Conservation (phyloP, 2,113 vertebrate species). For the Oncorhynchus masou region DNA sequence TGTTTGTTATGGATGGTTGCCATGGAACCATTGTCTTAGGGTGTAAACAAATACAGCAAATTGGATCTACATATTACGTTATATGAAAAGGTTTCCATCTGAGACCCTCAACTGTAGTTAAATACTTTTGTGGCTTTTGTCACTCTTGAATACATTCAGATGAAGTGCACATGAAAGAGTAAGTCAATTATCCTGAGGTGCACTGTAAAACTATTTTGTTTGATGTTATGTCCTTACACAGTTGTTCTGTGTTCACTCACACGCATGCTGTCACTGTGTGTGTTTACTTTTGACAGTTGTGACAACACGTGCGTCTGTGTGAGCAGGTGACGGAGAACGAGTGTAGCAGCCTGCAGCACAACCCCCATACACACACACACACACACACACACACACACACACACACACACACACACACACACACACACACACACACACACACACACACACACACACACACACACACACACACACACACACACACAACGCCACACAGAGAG, state of each 20-base stretch:
- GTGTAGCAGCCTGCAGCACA: constrained; percentile 35
- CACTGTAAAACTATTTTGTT: not conserved
- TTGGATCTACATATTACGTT: not conserved
- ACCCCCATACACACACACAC: not conserved
- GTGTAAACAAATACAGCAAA: constrained; percentile 18
- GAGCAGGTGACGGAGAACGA: constrained; percentile 57
- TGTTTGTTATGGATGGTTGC: constrained; percentile 26
- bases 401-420: constrained; percentile 5
- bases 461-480: constrained; percentile 9
- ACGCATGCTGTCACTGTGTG: not conserved
- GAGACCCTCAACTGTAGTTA: not conserved
- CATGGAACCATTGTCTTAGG: constrained; percentile 29
- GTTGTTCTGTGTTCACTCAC: not conserved
- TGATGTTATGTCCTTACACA: not conserved
- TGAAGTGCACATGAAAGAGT: no score
- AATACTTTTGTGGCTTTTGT: not conserved
- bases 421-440: constrained; percentile 11
- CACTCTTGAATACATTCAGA: no score
- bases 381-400: constrained; percentile 11
- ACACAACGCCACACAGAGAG: not conserved
- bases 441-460: constrained; percentile 12
- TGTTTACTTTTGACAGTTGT: constrained; percentile 46
- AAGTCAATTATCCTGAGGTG: no score
- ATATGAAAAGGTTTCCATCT: not conserved
- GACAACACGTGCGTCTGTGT: constrained; percentile 38